phyloP scores from a whole-genome alignment of 2,888 invertebrate species.

The Diarsia dahlii region DNA sequence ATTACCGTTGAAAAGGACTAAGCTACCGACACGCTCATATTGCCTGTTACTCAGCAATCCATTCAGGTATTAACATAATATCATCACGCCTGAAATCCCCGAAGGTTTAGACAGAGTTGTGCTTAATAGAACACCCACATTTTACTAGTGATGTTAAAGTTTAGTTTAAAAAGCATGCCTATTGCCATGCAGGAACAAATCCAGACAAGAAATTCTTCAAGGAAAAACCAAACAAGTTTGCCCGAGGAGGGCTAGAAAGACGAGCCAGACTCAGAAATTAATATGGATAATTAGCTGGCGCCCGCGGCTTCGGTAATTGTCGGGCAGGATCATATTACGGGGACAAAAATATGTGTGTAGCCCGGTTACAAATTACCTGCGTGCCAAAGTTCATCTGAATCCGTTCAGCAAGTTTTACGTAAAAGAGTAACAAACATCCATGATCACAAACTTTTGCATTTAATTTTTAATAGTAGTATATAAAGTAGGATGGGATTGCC shows the following conservation, averaged over 20 bases:
- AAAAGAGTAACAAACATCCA: background rate
- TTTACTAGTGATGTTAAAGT: background rate
- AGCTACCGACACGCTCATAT: conserved; percentile 38
- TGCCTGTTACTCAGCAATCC: conserved; percentile 27
- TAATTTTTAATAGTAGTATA: background rate
- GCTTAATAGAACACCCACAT: background rate
- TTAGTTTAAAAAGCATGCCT: background rate
- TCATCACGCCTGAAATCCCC: background rate
- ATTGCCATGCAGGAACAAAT: background rate
- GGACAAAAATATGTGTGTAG: background rate
- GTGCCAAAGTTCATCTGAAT: background rate
- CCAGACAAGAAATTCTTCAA: background rate
- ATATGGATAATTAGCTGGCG: background rate
- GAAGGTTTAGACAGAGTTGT: background rate
- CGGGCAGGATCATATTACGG: background rate
- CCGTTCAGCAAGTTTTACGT: background rate
- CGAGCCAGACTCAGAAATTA: background rate
- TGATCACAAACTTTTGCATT: background rate
- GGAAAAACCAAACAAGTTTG: background rate
- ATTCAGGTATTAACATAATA: conserved; percentile 23
- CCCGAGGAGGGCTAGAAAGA: background rate
- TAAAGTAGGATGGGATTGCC: background rate
- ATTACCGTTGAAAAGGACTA: conserved; percentile 64
- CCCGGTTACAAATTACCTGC: background rate
- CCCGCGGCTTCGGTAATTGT: too few species aligned